These are phyloP conservation scores for Callocephalon fimbriatum DNA, from an alignment of 2,113 vertebrate species.

Conservation along the genomic window DNA sequence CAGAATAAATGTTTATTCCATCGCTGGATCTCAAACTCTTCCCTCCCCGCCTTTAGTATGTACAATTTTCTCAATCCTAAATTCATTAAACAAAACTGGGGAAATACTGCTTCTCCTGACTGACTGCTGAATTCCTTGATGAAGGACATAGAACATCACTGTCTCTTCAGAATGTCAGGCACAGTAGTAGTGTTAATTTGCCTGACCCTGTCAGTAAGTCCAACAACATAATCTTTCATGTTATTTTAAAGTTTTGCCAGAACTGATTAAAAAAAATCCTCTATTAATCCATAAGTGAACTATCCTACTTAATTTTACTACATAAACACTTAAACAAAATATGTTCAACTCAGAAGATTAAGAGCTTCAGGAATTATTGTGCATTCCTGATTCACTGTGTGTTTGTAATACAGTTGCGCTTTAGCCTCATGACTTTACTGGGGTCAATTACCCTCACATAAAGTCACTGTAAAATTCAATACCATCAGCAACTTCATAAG, in stretches of 20 bases:
- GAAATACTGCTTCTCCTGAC: not conserved
- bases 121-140: not conserved
- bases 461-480: not conserved
- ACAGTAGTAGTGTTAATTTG: not conserved
- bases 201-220: not conserved
- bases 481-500: not conserved
- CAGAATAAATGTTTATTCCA: not conserved
- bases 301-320: not conserved
- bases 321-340: not conserved
- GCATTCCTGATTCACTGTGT: fast-evolving
- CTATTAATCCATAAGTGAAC: not conserved
- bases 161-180: not conserved
- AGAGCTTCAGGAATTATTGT: not conserved
- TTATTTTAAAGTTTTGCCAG: not conserved
- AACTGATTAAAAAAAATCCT: not conserved
- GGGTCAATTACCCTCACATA: not conserved
- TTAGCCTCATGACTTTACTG: not conserved
- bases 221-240: not conserved
- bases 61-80: not conserved
- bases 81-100: not conserved
- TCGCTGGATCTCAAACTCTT: not conserved
- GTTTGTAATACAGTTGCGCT: not conserved
- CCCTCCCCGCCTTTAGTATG: fast-evolving
- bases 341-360: fast-evolving
- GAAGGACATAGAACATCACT: not conserved